Conservation (phyloP, 2,113 vertebrate species). For the Petroica traversi region DNA sequence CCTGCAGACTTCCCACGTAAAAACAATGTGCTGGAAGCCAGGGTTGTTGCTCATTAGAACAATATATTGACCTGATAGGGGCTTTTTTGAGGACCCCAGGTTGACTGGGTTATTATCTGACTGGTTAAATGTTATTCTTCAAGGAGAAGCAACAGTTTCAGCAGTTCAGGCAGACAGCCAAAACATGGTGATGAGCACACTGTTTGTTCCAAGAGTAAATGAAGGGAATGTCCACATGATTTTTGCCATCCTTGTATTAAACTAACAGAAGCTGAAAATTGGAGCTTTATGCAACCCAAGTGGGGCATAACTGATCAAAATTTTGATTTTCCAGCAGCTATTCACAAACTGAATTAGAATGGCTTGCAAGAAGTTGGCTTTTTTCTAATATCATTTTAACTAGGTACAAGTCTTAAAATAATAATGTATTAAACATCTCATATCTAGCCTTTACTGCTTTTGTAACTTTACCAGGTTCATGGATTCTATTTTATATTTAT, state of each 20-base stretch:
- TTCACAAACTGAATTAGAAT: constrained; percentile 13
- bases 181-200: constrained; percentile 17
- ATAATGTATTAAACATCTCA: background rate
- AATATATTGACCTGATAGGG: background rate
- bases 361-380: background rate
- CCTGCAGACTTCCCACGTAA: background rate
- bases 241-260: constrained; percentile 40
- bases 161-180: constrained; percentile 28
- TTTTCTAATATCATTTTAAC: constrained; percentile 4
- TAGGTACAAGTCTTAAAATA: constrained; percentile 3
- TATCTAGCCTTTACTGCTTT: background rate
- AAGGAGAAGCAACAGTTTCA: constrained; percentile 8
- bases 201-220: constrained; percentile 39
- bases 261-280: constrained; percentile 27
- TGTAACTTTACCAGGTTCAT: background rate
- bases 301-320: background rate
- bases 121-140: constrained; percentile 48
- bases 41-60: background rate
- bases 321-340: constrained; percentile 9
- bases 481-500: background rate
- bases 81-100: background rate
- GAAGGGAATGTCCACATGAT: background rate
- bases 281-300: background rate
- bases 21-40: background rate
- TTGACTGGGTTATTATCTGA: constrained; percentile 24